Percentiles rank a stretch among this genome's conserved stretches.
phyloP scores from a whole-genome alignment of 1,140 invertebrate genomes.

The Sminthurides bifidus region DNA sequence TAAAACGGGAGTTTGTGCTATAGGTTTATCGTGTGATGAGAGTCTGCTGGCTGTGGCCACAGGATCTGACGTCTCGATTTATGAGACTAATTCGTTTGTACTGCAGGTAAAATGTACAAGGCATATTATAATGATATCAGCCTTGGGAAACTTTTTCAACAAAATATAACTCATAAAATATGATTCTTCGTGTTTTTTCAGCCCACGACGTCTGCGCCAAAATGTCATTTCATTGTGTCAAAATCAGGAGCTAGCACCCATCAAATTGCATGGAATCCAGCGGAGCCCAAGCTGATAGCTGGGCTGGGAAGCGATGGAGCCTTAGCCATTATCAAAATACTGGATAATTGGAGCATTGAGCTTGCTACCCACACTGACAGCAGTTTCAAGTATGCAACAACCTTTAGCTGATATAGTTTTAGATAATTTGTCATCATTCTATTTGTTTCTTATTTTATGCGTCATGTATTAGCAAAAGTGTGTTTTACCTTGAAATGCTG shows the following conservation, averaged over 20 bases:
- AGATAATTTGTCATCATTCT: not conserved
- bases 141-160: not conserved
- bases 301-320: not conserved
- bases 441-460: not conserved
- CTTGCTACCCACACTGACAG: not conserved
- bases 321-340: not conserved
- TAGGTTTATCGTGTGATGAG: not conserved
- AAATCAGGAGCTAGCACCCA: not conserved
- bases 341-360: conserved; percentile 5
- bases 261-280: conserved; percentile 5
- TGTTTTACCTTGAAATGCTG: not conserved
- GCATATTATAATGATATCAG: not conserved
- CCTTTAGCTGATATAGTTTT: not conserved
- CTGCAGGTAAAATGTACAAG: not conserved
- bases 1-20: not conserved
- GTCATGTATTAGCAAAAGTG: not conserved
- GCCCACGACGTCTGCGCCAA: not conserved
- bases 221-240: not conserved
- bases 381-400: not conserved
- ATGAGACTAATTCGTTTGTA: not conserved
- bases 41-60: not conserved
- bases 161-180: too few species aligned
- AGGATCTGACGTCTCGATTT: not conserved
- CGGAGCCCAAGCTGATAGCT: not conserved
- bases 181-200: too few species aligned